These are phyloP conservation scores for Ridgeia piscesae DNA, from an alignment of 1,140 invertebrate genomes.

Conservation along the genomic window DNA sequence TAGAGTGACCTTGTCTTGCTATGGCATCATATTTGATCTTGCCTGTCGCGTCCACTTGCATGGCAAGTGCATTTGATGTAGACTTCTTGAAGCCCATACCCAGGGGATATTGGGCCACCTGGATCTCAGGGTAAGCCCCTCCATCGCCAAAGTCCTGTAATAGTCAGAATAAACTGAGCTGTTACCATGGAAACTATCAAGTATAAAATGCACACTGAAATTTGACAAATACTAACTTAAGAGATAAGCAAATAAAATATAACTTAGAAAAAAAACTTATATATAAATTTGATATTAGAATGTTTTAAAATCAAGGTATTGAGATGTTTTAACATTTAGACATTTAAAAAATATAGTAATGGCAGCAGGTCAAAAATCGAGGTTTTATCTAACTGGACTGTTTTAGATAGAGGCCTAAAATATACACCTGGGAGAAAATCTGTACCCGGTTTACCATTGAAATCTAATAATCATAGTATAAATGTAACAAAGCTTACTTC, in stretches of 20 bases:
- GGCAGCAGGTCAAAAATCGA: not conserved
- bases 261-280: too few relatives aligned
- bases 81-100: conserved; percentile 70
- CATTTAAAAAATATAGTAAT: not conserved
- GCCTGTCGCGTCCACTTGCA: conserved; percentile 82
- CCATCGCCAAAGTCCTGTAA: conserved; percentile 85
- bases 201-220: conserved; percentile 7
- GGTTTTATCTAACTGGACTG: not conserved
- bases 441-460: not conserved
- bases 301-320: not conserved
- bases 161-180: conserved; percentile 20
- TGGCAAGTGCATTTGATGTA: conserved; percentile 79
- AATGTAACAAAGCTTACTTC: conserved; percentile 67
- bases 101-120: conserved; percentile 94
- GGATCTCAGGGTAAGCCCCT: conserved; percentile 97
- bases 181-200: conserved; percentile 7
- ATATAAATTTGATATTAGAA: not conserved
- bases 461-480: too few relatives aligned
- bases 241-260: not conserved
- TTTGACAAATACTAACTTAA: not conserved
- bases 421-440: not conserved
- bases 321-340: not conserved
- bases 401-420: not conserved
- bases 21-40: conserved; percentile 97
- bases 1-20: conserved; percentile 89